Evolutionary conservation across 2,113 vertebrate genomes (phyloP).

Genomic region (Morone saxatilis): DNA sequence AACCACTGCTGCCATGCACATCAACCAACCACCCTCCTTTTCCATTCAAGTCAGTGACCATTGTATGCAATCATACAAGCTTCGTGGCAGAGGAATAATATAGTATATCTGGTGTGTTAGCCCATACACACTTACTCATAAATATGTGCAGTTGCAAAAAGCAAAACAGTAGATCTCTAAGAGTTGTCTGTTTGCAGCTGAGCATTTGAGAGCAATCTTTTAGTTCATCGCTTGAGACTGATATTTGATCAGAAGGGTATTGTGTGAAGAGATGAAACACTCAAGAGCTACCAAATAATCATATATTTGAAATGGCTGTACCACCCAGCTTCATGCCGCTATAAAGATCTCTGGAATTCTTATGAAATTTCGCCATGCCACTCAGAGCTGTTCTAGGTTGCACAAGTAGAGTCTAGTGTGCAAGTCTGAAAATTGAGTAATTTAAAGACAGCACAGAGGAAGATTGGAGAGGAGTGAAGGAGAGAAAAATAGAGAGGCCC

Average conservation of each 20-base stretch:
- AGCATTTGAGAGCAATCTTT: background rate
- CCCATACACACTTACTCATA: background rate
- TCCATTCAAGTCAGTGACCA: background rate
- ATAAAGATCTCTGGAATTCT: slow-evolving; percentile 19
- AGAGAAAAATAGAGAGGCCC: slow-evolving; percentile 46
- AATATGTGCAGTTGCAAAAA: background rate
- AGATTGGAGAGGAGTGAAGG: slow-evolving; percentile 38
- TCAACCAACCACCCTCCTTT: background rate
- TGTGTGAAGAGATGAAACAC: slow-evolving; percentile 20
- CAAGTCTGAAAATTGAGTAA: slow-evolving; percentile 48
- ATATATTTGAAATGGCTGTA: slow-evolving; percentile 16
- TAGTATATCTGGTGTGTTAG: background rate
- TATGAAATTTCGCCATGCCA: slow-evolving; percentile 18
- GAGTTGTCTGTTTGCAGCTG: background rate
- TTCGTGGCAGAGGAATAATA: background rate
- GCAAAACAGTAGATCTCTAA: background rate
- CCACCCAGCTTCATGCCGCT: background rate
- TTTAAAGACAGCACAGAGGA: slow-evolving; percentile 44
- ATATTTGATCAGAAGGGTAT: background rate
- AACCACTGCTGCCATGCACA: background rate
- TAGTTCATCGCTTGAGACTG: slow-evolving; percentile 9
- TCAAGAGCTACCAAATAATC: slow-evolving; percentile 5
- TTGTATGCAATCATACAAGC: background rate
- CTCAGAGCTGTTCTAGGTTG: slow-evolving; percentile 25
- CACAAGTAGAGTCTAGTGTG: slow-evolving; percentile 23